Evolutionary conservation across 2,888 invertebrate species (phyloP), one percentile per base, ranked within the genome.

Genomic region (Microctonus brassicae): DNA sequence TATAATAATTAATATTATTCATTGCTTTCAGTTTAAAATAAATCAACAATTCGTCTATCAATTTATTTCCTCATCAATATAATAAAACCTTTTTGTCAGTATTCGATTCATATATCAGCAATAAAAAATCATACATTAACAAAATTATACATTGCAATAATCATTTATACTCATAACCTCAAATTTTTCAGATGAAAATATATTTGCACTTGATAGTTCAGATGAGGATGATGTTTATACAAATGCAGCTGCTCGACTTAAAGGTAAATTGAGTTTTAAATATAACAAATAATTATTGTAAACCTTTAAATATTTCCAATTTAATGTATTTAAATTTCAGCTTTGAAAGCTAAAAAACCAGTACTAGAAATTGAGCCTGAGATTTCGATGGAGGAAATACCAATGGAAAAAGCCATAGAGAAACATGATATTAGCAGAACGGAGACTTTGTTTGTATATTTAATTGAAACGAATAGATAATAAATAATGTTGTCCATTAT

Each of bases 171-270:
- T n/a, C n/a, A 5, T 29, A 29, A 29, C 7, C 7, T 5, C 7
- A 29, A 5, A 29, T 29, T 29, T 29, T 29, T 29, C 4, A 24
- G 55, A 13, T n/a, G 17, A 3, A 17, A 58, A n/a, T 33, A 26
- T 47, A 33, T 3, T 29, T 7, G 17, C 33, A 6, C 33, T 70
- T 26, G 36, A 7, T 9, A 74, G 67, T 70, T 77, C 77, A 9
- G 77, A 76, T 0, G 77, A 77, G 0, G 72, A 72, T 1, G 61
- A 75, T 53, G 11, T 69, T 5, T 78, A 78, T 53, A 57, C 71
- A 17, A 77, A 78, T 70, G 72, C 73, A 62, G 78, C 76, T n/a
- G 75, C 75, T 22, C 68, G 67, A 24, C 52, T 78, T 4, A 79
- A 75, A 74, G 77, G 78, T 79, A 73, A 6, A 42, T 53, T 9